A percentile compares a stretch with the other conserved stretches of the same genome.
Evolutionary conservation across 2,113 vertebrate genomes (phyloP).

Genomic region (Saguinus imperator): DNA sequence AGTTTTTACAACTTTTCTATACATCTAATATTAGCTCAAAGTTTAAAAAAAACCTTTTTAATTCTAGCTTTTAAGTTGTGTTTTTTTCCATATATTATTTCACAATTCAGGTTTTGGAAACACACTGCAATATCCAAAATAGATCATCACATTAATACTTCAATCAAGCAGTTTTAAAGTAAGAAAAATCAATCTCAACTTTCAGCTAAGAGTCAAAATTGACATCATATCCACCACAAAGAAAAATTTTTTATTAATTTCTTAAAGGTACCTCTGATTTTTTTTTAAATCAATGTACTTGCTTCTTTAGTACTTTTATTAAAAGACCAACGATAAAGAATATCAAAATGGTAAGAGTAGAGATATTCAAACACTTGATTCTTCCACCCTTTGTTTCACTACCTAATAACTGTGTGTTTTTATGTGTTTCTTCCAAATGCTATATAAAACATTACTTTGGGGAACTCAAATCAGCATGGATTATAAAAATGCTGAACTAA

Average conservation of each 20-base stretch:
- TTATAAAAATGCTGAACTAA: neutral
- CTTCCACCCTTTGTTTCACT: neutral
- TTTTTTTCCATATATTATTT: neutral
- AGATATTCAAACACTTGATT: neutral
- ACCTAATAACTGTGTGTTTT: neutral
- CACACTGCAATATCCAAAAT: conserved; percentile 41
- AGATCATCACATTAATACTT: conserved; percentile 4
- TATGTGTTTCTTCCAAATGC: neutral
- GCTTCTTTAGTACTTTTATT: neutral
- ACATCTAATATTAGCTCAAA: neutral
- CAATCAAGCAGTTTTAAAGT: conserved; percentile 29
- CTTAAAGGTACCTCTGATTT: neutral
- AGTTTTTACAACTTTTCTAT: neutral
- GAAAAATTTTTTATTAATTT: conserved; percentile 14
- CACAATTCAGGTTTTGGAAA: neutral
- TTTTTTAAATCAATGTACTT: neutral
- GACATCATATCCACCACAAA: neutral
- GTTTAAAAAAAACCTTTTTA: neutral
- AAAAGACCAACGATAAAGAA: neutral
- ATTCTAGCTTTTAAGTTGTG: neutral
- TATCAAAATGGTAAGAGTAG: neutral
- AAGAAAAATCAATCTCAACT: neutral
- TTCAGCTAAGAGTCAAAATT: conserved; percentile 22
- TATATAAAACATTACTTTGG: neutral
- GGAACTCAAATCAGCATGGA: neutral